phyloP scores from a whole-genome alignment of 2,113 vertebrate species.

The Eurystomus gularis region DNA sequence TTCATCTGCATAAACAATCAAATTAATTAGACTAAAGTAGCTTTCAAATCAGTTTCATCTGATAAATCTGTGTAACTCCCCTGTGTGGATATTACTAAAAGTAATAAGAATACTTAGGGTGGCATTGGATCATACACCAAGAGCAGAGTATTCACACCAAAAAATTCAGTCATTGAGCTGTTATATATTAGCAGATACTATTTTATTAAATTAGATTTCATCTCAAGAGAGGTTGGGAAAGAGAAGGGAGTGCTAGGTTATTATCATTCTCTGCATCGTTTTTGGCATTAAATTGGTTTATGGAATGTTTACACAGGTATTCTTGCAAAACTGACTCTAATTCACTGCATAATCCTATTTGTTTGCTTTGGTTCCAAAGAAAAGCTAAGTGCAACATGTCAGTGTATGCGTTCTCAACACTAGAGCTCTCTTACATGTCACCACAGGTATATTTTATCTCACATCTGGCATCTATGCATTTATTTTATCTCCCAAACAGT shows the following conservation, averaged over 20 bases:
- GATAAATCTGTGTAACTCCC: background rate
- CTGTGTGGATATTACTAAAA: background rate
- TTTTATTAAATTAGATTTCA: constrained; percentile 15
- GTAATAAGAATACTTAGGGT: background rate
- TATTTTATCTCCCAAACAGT: background rate
- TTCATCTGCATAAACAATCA: background rate
- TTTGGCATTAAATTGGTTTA: background rate
- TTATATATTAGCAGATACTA: background rate
- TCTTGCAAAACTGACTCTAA: constrained; percentile 26
- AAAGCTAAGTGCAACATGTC: background rate
- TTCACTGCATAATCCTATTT: background rate
- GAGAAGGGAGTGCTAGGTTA: background rate
- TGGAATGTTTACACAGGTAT: background rate
- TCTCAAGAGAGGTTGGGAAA: background rate
- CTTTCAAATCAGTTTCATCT: background rate
- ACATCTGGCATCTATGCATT: background rate
- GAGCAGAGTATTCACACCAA: background rate
- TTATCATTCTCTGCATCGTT: background rate
- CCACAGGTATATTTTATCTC: background rate
- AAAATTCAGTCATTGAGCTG: background rate
- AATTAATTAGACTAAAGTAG: background rate
- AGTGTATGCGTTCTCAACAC: background rate
- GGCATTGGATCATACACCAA: background rate
- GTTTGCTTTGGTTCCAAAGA: background rate
- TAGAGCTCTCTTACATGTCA: background rate